Evolutionary conservation across 2,888 invertebrate genomes (phyloP), one percentile per base, ranked within the genome.

Genomic region (Xestia c-nigrum): DNA sequence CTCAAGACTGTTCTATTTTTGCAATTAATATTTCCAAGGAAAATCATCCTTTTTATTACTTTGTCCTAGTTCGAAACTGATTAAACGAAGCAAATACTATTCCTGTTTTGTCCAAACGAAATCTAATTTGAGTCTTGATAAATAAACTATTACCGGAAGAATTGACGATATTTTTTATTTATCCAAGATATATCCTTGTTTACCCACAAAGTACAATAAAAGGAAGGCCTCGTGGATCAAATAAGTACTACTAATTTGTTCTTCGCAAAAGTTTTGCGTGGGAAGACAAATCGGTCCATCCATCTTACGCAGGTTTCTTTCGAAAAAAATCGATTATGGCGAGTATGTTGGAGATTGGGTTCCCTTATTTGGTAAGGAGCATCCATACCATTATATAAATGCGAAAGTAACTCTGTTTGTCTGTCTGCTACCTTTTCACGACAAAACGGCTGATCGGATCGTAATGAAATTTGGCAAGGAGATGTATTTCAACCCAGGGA

Each of bases 171-270:
- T 50, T 81, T 81, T 76, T 76, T 73, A 72, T 71, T 68, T 64
- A 31, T 31, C 16, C 43, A 21, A 59, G 19, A 55, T 59, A 50
- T 72, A 57, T 72, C 57, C 5, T 71, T 73, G 69, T 85, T 80
- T 76, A 14, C 38, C 52, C 52, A 43, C 61, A 67, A 76, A 40
- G 16, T 31, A 69, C 2, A 71, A 65, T 68, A 71, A 76, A 55
- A 38, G 19, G 24, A 64, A 71, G 40, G 31, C 16, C 43, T 65
- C 55, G 63, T 76, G 59, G 74, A 76, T 81, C 61, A 81, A 68
- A 74, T 55, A 55, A 85, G 72, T 47, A 77, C 65, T 72, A 68
- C 47, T 76, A 74, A 83, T 81, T 81, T 73, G 64, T 81, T 85
- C 57, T 65, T 52, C 61, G 69, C 21, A 40, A 74, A 84, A 77